Evolutionary conservation across 2,797 vertebrate genomes (phyloP).

Genomic region (Telmatherina bonti): DNA sequence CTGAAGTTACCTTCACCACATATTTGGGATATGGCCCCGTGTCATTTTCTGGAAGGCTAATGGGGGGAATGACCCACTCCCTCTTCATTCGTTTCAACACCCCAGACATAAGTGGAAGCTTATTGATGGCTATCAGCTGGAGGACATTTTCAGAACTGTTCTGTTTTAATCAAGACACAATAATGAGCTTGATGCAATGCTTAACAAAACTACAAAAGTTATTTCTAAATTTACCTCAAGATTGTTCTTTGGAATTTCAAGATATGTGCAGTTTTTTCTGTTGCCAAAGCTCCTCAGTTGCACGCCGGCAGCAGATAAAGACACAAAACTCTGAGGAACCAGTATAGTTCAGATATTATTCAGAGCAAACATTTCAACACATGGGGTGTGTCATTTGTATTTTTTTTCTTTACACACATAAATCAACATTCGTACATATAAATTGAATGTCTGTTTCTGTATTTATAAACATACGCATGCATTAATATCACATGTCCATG

Average conservation of each 20-base stretch:
- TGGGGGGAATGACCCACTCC: conserved; percentile 68
- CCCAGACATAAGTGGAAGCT: conserved; percentile 5
- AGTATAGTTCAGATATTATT: background rate
- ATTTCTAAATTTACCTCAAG: conserved; percentile 14
- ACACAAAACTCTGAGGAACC: conserved; percentile 33
- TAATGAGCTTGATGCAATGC: background rate
- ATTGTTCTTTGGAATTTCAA: background rate
- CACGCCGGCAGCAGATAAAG: conserved; percentile 13
- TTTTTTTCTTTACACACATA: too few relatives aligned
- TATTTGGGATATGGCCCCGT: conserved; percentile 61
- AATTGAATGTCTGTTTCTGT: too few relatives aligned
- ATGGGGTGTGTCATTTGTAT: too few relatives aligned
- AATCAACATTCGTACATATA: too few relatives aligned
- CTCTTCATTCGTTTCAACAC: conserved; percentile 62
- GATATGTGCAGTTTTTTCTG: conserved; percentile 14
- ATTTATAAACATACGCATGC: too few relatives aligned
- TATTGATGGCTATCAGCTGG: conserved; percentile 13
- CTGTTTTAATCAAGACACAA: conserved; percentile 26
- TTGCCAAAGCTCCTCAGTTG: background rate
- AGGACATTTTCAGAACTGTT: conserved; percentile 11
- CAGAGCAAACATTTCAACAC: background rate
- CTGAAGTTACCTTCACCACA: conserved; percentile 63
- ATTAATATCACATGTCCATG: too few relatives aligned
- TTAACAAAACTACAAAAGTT: background rate
- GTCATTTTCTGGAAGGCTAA: conserved; percentile 69